These are phyloP conservation scores for Drosophila putrida DNA, from an alignment of 2,888 invertebrate genomes.

Conservation along the genomic window DNA sequence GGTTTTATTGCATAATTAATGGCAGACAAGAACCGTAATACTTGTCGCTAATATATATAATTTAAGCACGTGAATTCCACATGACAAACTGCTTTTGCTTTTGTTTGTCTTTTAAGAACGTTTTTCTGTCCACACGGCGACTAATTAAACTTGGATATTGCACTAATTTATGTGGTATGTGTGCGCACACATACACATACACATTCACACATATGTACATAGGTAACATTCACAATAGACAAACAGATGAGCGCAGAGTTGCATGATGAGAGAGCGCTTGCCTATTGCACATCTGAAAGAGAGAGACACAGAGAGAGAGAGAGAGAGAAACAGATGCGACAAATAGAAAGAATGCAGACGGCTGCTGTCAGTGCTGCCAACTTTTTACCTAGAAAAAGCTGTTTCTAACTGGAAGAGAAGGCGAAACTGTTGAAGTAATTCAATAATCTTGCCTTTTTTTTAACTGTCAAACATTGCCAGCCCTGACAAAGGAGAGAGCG, in stretches of 20 bases:
- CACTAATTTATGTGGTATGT: conserved; percentile 50
- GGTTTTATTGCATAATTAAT: conserved; percentile 72
- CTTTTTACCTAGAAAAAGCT: too few relatives aligned
- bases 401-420: too few relatives aligned
- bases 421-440: too few relatives aligned
- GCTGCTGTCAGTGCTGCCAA: too few relatives aligned
- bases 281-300: conserved; percentile 20
- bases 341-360: conserved; percentile 39
- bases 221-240: conserved; percentile 53
- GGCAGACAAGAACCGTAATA: conserved; percentile 19
- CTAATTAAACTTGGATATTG: conserved; percentile 51
- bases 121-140: conserved; percentile 14
- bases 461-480: too few relatives aligned
- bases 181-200: not conserved
- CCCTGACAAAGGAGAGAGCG: too few relatives aligned
- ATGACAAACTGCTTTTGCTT: conserved; percentile 10
- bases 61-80: conserved; percentile 35
- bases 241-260: conserved; percentile 61
- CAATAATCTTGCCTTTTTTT: too few relatives aligned
- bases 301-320: conserved; percentile 32
- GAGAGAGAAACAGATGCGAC: conserved; percentile 18
- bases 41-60: conserved; percentile 44
- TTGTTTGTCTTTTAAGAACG: conserved; percentile 31
- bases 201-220: not conserved
- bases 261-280: conserved; percentile 44